phyloP scores from a whole-genome alignment of 2,888 invertebrate genomes.

The Sinopyrophorus schimmeli region DNA sequence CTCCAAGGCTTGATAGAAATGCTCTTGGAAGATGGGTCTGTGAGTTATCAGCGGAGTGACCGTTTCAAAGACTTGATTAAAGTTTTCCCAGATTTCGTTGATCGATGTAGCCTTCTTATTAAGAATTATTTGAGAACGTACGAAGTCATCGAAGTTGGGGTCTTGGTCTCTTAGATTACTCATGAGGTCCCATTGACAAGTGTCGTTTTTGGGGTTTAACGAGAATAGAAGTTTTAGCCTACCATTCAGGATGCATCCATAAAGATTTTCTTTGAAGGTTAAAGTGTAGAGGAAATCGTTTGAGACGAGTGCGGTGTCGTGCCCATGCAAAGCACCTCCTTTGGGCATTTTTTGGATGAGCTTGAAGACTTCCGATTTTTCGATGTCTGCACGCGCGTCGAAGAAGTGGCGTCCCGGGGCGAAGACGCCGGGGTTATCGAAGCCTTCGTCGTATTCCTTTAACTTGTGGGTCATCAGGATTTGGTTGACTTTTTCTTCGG shows the following conservation, averaged over 20 bases:
- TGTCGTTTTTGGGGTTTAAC: constrained; percentile 29
- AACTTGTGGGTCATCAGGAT: constrained; percentile 44
- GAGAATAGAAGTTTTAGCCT: constrained; percentile 46
- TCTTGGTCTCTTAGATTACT: constrained; percentile 31
- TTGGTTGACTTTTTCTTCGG: constrained; percentile 44
- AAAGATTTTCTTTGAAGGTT: constrained; percentile 64
- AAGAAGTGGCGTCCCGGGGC: constrained; percentile 70
- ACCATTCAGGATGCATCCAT: constrained; percentile 54
- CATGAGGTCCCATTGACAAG: constrained; percentile 56
- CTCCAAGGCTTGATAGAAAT: constrained; percentile 65
- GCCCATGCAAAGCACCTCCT: constrained; percentile 70
- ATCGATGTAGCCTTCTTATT: constrained; percentile 59
- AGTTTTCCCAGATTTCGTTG: constrained; percentile 63
- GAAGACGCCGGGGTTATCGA: constrained; percentile 53
- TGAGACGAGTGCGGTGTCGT: constrained; percentile 66
- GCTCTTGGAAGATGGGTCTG: constrained; percentile 67
- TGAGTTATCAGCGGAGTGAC: constrained; percentile 62
- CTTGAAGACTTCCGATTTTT: constrained; percentile 65
- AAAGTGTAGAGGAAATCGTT: constrained; percentile 62
- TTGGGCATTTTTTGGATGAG: constrained; percentile 73
- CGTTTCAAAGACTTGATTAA: constrained; percentile 61
- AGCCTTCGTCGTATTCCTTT: constrained; percentile 43
- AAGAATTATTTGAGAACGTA: constrained; percentile 62
- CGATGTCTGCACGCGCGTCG: constrained; percentile 61
- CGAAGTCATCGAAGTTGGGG: constrained; percentile 40